A percentile compares a stretch with the other conserved stretches of the same genome.
Conservation (phyloP, 2,888 invertebrate genomes). For the Nowickia ferox region DNA sequence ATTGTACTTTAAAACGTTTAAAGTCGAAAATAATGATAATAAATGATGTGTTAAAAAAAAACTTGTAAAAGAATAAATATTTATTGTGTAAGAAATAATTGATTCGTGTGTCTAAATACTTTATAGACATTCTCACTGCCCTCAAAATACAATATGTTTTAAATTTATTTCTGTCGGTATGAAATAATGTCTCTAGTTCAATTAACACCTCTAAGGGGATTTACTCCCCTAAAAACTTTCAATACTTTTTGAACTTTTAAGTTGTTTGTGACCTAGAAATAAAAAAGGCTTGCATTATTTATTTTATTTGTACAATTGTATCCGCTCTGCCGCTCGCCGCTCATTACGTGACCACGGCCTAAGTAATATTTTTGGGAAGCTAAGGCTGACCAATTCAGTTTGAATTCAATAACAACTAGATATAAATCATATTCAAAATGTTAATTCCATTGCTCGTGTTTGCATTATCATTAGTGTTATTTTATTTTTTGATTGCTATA, state of each 20-base stretch:
- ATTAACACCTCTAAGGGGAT: constrained; percentile 24
- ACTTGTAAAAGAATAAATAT: not conserved
- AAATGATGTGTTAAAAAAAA: no score
- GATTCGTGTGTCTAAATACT: constrained; percentile 46
- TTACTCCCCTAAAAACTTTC: not conserved
- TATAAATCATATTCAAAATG: constrained; percentile 70
- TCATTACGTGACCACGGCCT: no score
- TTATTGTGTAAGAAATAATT: not conserved
- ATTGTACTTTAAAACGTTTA: no score
- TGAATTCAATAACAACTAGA: not conserved
- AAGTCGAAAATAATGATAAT: no score
- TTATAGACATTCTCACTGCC: constrained; percentile 5
- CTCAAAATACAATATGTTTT: not conserved
- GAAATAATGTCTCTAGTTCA: constrained; percentile 50
- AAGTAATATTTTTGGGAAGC: not conserved
- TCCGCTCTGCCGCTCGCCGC: no score
- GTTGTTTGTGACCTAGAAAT: not conserved
- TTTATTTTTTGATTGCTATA: constrained; percentile 77
- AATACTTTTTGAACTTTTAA: constrained; percentile 6
- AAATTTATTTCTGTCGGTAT: constrained; percentile 2
- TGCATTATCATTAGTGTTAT: constrained; percentile 77
- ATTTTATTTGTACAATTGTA: not conserved
- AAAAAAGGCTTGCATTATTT: constrained; percentile 8
- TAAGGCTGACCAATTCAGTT: constrained; percentile 13
- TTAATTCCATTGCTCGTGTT: constrained; percentile 75